Evolutionary conservation across 2,888 invertebrate genomes (phyloP), one percentile per base, ranked within the genome.

Genomic region (Pocota personata): DNA sequence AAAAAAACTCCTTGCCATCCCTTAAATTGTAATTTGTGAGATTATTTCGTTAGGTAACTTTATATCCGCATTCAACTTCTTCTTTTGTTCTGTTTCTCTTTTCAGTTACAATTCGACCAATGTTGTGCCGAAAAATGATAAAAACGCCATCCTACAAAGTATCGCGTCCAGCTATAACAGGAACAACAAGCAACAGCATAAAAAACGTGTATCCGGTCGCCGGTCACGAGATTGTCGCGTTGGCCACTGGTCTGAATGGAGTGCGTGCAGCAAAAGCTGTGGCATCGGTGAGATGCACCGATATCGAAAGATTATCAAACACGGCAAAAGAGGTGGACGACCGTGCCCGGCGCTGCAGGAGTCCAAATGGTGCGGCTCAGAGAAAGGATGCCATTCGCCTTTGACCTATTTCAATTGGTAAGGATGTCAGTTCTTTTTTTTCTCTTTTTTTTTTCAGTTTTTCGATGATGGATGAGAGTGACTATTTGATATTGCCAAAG

Each of bases 231-330:
- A 97, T 92, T 98, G 98, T 93, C 95, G 96, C 89, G 96, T 97
- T 66, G 95, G 96, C 87, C 95, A 95, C 88, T 98, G 97, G 98
- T 96, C 96, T 27, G 95, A 95, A 73, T 98, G 97, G 98, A 96
- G 96, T 90, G 93, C 95, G 7, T 98, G 98, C 93, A 97, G 96
- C 92, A 96, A 96, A 90, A 95, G 96, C 67, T 97, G 98, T 91
- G 97, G 97, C 87, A 97, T 98, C 84, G 98, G 98, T 24, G 96
- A 97, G 90, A 97, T 96, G 92, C 94, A 95, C 91, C 95, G 98
- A 89, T 95, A 95, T 88, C 94, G 98, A 86, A 95, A 95, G 89
- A 95, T 98, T 73, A 93, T 96, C 88, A 95, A 96, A 89, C 95
- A 96, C 89, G 95, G 97, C 72, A 94, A 96, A 82, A 94, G 96